A percentile compares a stretch with the other conserved stretches of the same genome.
phyloP scores from a whole-genome alignment of 2,888 invertebrate genomes.

The Melolontha melolontha region DNA sequence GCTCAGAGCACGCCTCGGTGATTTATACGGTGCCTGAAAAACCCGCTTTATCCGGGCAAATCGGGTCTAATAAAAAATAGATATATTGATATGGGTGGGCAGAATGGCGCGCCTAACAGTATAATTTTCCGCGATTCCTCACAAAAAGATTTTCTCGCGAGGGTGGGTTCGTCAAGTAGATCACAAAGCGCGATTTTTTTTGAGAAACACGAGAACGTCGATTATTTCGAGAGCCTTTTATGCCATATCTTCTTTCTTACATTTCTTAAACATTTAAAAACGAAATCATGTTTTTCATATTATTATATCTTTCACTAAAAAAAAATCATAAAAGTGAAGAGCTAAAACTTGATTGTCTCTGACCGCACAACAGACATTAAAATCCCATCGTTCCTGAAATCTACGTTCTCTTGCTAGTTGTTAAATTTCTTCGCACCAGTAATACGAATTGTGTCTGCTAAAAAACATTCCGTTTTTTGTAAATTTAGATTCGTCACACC shows the following conservation, averaged over 20 bases:
- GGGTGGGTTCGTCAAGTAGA: conserved; percentile 57
- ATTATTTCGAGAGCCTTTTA: conserved; percentile 31
- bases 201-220: conserved; percentile 18
- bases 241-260: not conserved
- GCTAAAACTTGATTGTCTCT: too few relatives aligned
- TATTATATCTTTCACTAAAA: too few relatives aligned
- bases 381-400: too few relatives aligned
- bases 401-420: too few relatives aligned
- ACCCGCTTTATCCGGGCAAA: conserved; percentile 38
- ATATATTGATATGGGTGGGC: conserved; percentile 40
- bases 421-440: too few relatives aligned
- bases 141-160: conserved; percentile 50
- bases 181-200: conserved; percentile 41
- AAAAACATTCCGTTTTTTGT: too few relatives aligned
- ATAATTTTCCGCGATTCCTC: conserved; percentile 42
- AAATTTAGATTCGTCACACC: too few relatives aligned
- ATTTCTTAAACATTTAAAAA: too few relatives aligned
- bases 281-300: too few relatives aligned
- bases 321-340: too few relatives aligned
- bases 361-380: too few relatives aligned
- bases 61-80: conserved; percentile 23
- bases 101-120: conserved; percentile 37
- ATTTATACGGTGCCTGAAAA: conserved; percentile 74
- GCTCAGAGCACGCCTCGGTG: conserved; percentile 88
- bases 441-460: too few relatives aligned